Evolutionary conservation across 2,113 vertebrate genomes (phyloP).

Genomic region (Hassar affinis): DNA sequence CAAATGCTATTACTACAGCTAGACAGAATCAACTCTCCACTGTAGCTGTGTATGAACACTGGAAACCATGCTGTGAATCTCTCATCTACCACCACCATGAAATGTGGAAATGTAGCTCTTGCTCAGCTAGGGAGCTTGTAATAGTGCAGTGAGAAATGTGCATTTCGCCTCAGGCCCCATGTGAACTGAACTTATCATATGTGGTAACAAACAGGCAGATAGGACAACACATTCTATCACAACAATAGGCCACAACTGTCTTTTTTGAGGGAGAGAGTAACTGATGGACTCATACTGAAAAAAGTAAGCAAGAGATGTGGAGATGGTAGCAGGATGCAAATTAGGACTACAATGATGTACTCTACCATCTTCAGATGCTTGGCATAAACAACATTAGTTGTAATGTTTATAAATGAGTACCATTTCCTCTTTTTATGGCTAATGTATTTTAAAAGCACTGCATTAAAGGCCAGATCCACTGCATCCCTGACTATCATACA

Average conservation of each 20-base stretch:
- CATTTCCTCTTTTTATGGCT: neutral
- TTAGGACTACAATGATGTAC: neutral
- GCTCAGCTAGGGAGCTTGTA: conserved; percentile 57
- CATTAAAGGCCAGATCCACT: neutral
- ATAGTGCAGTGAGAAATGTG: conserved; percentile 61
- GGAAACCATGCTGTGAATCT: conserved; percentile 40
- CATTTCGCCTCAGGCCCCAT: conserved; percentile 64
- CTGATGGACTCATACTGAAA: conserved; percentile 53
- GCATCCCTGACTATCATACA: neutral
- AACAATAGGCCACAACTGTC: conserved; percentile 27
- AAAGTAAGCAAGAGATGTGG: conserved; percentile 63
- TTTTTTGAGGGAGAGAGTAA: conserved; percentile 51
- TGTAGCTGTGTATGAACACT: conserved; percentile 60
- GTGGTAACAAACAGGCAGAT: conserved; percentile 37
- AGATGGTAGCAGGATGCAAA: neutral
- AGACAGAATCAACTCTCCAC: conserved; percentile 65
- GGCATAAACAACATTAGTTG: neutral
- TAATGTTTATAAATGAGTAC: neutral
- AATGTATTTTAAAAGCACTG: neutral
- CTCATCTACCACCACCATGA: conserved; percentile 40
- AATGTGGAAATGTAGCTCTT: conserved; percentile 44
- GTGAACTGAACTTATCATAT: conserved; percentile 57
- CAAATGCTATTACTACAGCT: conserved; percentile 61
- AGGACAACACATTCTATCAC: conserved; percentile 24
- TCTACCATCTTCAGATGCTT: neutral